Evolutionary conservation across 2,113 vertebrate species (phyloP).

Genomic region (Syrmaticus mikado): DNA sequence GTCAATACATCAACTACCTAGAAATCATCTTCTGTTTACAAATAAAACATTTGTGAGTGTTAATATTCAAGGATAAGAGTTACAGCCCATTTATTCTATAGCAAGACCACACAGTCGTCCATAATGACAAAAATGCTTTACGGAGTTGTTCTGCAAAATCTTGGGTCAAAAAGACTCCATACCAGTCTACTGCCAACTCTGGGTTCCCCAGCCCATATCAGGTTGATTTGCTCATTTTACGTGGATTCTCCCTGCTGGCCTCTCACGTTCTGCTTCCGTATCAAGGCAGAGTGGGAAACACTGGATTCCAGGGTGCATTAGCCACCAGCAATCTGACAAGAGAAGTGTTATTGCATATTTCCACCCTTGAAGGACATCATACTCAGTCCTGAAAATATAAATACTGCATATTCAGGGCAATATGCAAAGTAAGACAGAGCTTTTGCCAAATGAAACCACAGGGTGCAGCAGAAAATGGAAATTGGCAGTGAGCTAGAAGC

Average conservation of each 20-base stretch:
- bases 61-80: background rate
- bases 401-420: background rate
- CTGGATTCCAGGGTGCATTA: background rate
- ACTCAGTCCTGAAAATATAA: background rate
- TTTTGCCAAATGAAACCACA: background rate
- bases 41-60: background rate
- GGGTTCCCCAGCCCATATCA: background rate
- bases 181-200: background rate
- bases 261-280: background rate
- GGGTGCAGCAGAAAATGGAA: background rate
- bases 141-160: background rate
- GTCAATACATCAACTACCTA: background rate
- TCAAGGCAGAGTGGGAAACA: background rate
- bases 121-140: background rate
- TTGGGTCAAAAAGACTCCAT: background rate
- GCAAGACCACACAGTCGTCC: background rate
- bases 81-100: background rate
- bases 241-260: fast-evolving
- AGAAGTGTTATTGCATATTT: background rate
- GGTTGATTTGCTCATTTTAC: background rate
- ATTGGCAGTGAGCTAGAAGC: background rate
- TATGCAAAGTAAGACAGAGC: background rate
- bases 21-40: background rate
- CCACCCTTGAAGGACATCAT: background rate
- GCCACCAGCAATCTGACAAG: background rate